Evolutionary conservation across 1,140 invertebrate genomes (phyloP).

Genomic region (Protaetia brevitarsis): DNA sequence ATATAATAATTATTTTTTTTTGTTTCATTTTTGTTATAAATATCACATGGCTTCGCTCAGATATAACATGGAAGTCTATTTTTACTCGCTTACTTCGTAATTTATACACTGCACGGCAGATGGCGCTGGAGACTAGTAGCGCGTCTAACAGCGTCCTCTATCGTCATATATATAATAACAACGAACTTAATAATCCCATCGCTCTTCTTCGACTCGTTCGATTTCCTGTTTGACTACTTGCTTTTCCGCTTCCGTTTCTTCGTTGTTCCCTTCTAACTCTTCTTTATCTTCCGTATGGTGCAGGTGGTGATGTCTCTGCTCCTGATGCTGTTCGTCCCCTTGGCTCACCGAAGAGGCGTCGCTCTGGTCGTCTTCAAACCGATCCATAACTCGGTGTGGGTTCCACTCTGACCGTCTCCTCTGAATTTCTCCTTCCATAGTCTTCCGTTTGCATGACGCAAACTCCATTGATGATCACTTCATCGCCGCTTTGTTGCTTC

Average conservation of each 20-base stretch:
- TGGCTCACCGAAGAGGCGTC: slow-evolving; percentile 55
- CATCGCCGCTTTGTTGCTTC: slow-evolving; percentile 57
- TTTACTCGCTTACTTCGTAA: neutral
- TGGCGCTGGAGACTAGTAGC: neutral
- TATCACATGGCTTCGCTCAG: slow-evolving; percentile 6
- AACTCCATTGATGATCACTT: slow-evolving; percentile 88
- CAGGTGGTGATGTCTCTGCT: slow-evolving; percentile 46
- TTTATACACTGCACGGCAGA: neutral
- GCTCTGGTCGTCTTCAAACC: slow-evolving; percentile 57
- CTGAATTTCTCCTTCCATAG: slow-evolving; percentile 61
- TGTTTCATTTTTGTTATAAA: neutral
- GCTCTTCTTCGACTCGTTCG: slow-evolving; percentile 41
- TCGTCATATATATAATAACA: neutral
- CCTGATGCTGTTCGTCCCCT: slow-evolving; percentile 32
- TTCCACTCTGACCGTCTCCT: slow-evolving; percentile 69
- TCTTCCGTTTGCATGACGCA: slow-evolving; percentile 84
- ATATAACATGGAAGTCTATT: slow-evolving; percentile 1
- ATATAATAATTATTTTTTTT: slow-evolving; percentile 2
- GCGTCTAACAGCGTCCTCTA: neutral
- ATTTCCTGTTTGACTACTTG: slow-evolving; percentile 40
- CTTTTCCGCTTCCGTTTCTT: slow-evolving; percentile 26
- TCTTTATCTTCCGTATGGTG: slow-evolving; percentile 37
- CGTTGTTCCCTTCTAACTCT: slow-evolving; percentile 31
- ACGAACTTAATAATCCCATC: slow-evolving; percentile 48
- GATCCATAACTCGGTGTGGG: slow-evolving; percentile 63